A percentile compares a stretch with the other conserved stretches of the same genome.
These are phyloP conservation scores for Cloeon dipterum DNA, from an alignment of 2,888 invertebrate genomes.

Conservation along the genomic window DNA sequence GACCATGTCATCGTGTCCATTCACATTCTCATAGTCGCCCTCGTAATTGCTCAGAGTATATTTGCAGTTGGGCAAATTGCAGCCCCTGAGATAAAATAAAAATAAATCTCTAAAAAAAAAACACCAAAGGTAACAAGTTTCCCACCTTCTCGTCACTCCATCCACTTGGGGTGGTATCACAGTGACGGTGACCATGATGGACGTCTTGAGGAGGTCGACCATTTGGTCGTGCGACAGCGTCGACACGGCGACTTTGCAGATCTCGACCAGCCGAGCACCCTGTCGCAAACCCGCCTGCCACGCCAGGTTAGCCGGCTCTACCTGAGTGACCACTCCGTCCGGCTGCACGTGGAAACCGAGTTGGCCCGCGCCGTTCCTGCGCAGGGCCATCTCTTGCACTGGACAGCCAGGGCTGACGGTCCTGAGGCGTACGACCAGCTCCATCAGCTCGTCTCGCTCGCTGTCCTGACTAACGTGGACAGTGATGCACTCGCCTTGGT, in stretches of 20 bases:
- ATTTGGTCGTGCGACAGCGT: conserved; percentile 80
- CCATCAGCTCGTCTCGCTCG: conserved; percentile 43
- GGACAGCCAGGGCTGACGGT: conserved; percentile 57
- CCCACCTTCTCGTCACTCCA: conserved; percentile 35
- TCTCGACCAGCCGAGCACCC: conserved; percentile 76
- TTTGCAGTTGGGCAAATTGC: conserved; percentile 36
- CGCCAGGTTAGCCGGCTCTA: conserved; percentile 49
- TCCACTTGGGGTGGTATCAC: conserved; percentile 52
- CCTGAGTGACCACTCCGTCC: conserved; percentile 82
- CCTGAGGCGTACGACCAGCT: conserved; percentile 56
- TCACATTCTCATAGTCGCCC: conserved; percentile 45
- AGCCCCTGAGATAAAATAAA: conserved; percentile 22
- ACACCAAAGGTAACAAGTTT: background rate
- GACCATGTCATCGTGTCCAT: conserved; percentile 19
- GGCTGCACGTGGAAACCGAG: conserved; percentile 79
- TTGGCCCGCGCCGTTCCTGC: conserved; percentile 60
- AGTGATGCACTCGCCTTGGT: conserved; percentile 80
- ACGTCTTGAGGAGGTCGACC: conserved; percentile 77
- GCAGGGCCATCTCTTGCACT: conserved; percentile 56
- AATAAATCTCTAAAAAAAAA: background rate
- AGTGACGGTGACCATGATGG: conserved; percentile 62
- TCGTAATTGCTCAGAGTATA: conserved; percentile 33
- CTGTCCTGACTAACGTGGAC: conserved; percentile 47
- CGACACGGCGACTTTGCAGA: conserved; percentile 71
- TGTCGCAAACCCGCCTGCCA: conserved; percentile 70